A percentile compares a stretch with the other conserved stretches of the same genome.
phyloP scores from a whole-genome alignment of 2,797 vertebrate genomes.

The Sternotherus odoratus region DNA sequence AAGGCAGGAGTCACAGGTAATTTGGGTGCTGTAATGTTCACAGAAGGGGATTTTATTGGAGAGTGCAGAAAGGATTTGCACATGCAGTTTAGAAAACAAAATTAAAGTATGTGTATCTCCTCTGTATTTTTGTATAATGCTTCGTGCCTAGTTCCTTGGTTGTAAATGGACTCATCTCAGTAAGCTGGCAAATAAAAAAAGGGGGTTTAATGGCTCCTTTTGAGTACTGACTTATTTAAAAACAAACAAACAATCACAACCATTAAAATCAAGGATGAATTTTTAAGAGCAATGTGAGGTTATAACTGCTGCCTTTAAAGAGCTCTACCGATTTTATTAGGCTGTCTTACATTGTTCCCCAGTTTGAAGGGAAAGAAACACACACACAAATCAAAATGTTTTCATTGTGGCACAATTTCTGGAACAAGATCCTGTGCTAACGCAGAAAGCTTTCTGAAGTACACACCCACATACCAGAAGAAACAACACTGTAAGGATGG shows the following conservation, averaged over 20 bases:
- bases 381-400: conserved; percentile 1
- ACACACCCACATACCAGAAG: conserved; percentile 8
- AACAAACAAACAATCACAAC: conserved; percentile 14
- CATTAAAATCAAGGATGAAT: conserved; percentile 18
- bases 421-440: conserved; percentile 55
- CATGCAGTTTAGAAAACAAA: neutral
- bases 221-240: conserved; percentile 14
- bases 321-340: conserved; percentile 46
- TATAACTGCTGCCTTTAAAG: conserved; percentile 51
- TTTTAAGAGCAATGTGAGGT: conserved; percentile 36
- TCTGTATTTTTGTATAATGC: neutral
- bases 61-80: neutral
- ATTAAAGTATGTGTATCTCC: neutral
- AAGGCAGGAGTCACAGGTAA: neutral
- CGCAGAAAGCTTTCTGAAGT: conserved; percentile 29
- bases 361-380: conserved; percentile 26
- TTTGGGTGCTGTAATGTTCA: rapidly evolving
- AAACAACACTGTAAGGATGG: conserved; percentile 10
- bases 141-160: conserved; percentile 26
- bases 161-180: conserved; percentile 43
- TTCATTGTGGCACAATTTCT: conserved; percentile 34
- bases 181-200: conserved; percentile 41
- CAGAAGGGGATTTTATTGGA: neutral
- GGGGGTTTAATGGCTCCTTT: conserved; percentile 9
- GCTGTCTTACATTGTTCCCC: neutral